phyloP scores from a whole-genome alignment of 2,113 vertebrate species.

The Morone chrysops region DNA sequence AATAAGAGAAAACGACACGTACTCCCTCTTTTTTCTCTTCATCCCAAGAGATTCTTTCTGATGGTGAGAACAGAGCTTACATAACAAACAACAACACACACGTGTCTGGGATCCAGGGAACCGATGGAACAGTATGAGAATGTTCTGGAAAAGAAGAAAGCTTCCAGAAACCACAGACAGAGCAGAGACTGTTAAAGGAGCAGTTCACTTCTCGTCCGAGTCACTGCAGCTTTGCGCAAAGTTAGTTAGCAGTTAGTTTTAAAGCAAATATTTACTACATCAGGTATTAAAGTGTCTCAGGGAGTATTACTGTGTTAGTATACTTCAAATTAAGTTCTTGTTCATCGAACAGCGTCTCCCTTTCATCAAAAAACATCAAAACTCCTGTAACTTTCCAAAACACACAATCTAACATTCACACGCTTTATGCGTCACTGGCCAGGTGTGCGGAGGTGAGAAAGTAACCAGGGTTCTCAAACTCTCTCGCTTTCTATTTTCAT shows the following conservation, averaged over 20 bases:
- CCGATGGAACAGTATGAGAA: slow-evolving; percentile 61
- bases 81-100: slow-evolving; percentile 65
- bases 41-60: slow-evolving; percentile 58
- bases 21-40: slow-evolving; percentile 39
- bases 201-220: slow-evolving; percentile 3
- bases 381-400: not conserved
- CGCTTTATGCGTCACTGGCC: not conserved
- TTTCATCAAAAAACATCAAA: not conserved
- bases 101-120: slow-evolving; percentile 61
- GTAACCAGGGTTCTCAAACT: not conserved
- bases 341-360: not conserved
- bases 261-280: not conserved
- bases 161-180: slow-evolving; percentile 51
- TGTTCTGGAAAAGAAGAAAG: slow-evolving; percentile 60
- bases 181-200: slow-evolving; percentile 50
- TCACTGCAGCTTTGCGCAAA: not conserved
- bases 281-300: not conserved
- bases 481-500: not conserved
- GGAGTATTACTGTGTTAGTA: not conserved
- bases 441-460: not conserved
- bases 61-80: slow-evolving; percentile 73
- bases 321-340: not conserved
- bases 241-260: not conserved
- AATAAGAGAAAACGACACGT: slow-evolving; percentile 59
- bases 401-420: not conserved